A percentile compares a stretch with the other conserved stretches of the same genome.
These are phyloP conservation scores for Spisula solida DNA, from an alignment of 2,888 invertebrate genomes.

Conservation along the genomic window DNA sequence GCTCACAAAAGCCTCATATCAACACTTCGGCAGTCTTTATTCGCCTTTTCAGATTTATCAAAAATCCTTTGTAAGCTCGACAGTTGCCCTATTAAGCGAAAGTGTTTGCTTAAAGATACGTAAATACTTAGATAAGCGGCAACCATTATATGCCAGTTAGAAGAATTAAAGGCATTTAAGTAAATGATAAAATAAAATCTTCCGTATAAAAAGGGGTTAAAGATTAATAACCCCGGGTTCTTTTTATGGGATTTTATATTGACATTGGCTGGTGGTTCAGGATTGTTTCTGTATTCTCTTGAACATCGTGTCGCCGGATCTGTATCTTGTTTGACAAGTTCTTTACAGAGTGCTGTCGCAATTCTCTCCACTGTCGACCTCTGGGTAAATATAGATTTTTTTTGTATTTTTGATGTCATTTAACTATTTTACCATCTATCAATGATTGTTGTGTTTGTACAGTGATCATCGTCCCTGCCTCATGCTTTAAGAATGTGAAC, in stretches of 20 bases:
- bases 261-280: not conserved
- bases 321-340: not conserved
- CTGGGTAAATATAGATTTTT: conserved; percentile 8
- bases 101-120: conserved; percentile 58
- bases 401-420: not conserved
- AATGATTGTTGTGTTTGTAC: not conserved
- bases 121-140: conserved; percentile 41
- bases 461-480: not conserved
- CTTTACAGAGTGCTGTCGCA: not conserved
- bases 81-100: conserved; percentile 50
- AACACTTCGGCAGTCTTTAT: conserved; percentile 34
- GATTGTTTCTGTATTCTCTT: not conserved
- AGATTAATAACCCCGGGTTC: conserved; percentile 16
- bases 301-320: not conserved
- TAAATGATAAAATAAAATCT: conserved; percentile 57
- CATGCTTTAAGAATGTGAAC: conserved; percentile 6
- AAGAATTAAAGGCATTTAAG: conserved; percentile 49
- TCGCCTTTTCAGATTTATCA: conserved; percentile 54
- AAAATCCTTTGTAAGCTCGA: conserved; percentile 35
- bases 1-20: conserved; percentile 51
- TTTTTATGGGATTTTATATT: conserved; percentile 27
- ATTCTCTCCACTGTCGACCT: conserved; percentile 5
- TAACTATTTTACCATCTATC: not conserved
- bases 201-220: conserved; percentile 28
- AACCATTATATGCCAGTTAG: conserved; percentile 58